phyloP scores from a whole-genome alignment of 37 sponge, comb jelly and placozoan genomes.

The Halichondria panicea region DNA sequence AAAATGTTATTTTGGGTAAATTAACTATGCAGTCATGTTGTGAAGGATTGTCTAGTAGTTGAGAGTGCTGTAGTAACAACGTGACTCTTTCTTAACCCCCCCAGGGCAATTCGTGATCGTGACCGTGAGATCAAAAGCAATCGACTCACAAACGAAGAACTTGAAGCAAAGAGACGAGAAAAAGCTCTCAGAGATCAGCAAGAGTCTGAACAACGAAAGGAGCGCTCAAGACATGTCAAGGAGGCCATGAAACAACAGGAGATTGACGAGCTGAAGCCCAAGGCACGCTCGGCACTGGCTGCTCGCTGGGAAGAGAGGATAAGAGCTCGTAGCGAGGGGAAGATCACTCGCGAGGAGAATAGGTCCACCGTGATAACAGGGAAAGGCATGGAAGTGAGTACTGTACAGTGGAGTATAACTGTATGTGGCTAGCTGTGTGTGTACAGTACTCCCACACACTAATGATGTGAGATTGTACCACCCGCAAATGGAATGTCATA shows the following conservation, averaged over 20 bases:
- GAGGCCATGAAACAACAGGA: slow-evolving; percentile 18
- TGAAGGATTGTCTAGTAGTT: too few relatives aligned
- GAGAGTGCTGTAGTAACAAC: too few relatives aligned
- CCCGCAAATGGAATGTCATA: too few relatives aligned
- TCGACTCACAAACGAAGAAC: slow-evolving; percentile 28
- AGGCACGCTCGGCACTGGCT: slow-evolving; percentile 58
- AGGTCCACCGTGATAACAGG: background rate
- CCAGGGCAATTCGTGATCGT: slow-evolving; percentile 17
- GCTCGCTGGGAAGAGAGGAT: slow-evolving; percentile 64
- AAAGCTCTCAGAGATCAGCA: slow-evolving; percentile 32
- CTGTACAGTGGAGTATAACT: too few relatives aligned
- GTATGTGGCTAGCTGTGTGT: too few relatives aligned
- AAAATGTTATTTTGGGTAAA: too few relatives aligned
- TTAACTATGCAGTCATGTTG: too few relatives aligned
- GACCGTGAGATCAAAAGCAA: slow-evolving; percentile 26
- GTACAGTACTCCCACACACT: too few relatives aligned
- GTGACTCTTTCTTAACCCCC: background rate
- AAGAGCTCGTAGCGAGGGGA: background rate
- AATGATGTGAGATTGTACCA: too few relatives aligned
- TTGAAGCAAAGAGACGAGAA: slow-evolving; percentile 5
- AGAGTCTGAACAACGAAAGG: slow-evolving; percentile 29
- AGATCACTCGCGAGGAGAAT: background rate
- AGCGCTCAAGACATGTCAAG: slow-evolving; percentile 12
- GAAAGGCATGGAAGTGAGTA: too few relatives aligned
- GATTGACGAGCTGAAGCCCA: slow-evolving; percentile 35